These are phyloP conservation scores for Oasisia sp. DNA, from an alignment of 2,888 invertebrate genomes.

Conservation along the genomic window DNA sequence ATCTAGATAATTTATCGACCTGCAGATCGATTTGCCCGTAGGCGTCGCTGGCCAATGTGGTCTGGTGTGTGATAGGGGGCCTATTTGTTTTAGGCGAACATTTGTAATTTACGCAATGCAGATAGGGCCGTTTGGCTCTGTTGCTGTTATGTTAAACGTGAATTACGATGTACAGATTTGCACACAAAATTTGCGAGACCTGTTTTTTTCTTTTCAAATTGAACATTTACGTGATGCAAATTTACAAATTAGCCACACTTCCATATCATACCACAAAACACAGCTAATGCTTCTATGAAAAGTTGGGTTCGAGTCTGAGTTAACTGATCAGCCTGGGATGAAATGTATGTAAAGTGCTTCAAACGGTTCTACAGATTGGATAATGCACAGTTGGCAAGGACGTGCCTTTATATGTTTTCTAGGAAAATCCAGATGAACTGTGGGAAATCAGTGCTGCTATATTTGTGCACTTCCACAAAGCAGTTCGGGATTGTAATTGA, in stretches of 20 bases:
- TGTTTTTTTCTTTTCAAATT: not conserved
- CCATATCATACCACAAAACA: no score
- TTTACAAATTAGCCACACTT: not conserved
- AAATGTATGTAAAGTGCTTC: no score
- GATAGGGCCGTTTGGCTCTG: not conserved
- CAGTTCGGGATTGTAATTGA: no score
- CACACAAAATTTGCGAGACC: not conserved
- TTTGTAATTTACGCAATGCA: not conserved
- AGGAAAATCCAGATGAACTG: no score
- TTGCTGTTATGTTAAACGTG: not conserved
- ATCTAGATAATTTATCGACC: not conserved
- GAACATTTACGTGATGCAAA: not conserved
- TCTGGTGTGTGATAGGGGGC: not conserved
- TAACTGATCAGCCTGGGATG: no score
- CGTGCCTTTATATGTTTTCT: no score
- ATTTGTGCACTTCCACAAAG: no score
- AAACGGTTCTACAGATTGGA: no score
- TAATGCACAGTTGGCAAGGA: no score
- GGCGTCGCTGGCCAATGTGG: not conserved
- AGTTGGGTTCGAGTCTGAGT: no score
- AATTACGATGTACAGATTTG: not conserved
- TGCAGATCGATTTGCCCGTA: not conserved
- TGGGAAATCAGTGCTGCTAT: no score
- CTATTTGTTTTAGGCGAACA: not conserved
- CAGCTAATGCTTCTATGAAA: no score